These are phyloP conservation scores for Cremastinae sp. DNA, from an alignment of 2,888 invertebrate species.

Conservation along the genomic window DNA sequence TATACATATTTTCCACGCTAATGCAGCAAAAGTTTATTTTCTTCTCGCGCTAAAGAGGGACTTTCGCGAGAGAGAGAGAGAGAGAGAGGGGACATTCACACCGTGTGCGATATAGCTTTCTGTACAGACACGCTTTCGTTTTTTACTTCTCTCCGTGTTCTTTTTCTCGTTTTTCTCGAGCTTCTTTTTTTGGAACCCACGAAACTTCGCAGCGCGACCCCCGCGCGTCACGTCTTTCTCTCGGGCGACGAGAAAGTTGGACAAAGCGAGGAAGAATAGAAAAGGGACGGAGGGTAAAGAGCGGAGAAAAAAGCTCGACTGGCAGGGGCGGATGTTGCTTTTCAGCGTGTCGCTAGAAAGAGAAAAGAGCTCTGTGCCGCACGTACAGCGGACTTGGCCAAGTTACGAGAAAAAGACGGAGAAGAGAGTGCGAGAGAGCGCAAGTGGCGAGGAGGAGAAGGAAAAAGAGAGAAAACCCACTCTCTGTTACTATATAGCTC, in stretches of 20 bases:
- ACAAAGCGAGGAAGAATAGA: slow-evolving; percentile 55
- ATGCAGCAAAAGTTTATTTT: slow-evolving; percentile 10
- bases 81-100: no score
- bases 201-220: slow-evolving; percentile 45
- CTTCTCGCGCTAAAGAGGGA: slow-evolving; percentile 7
- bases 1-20: background rate
- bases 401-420: slow-evolving; percentile 2
- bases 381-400: no score
- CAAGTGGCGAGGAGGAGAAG: slow-evolving; percentile 15
- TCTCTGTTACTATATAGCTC: slow-evolving; percentile 55
- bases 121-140: slow-evolving; percentile 18
- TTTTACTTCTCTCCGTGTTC: slow-evolving; percentile 11
- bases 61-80: slow-evolving; percentile 20
- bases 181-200: slow-evolving; percentile 17
- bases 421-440: background rate
- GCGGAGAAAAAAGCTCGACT: slow-evolving; percentile 23
- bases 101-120: slow-evolving; percentile 11
- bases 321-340: slow-evolving; percentile 17
- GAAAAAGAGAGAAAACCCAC: slow-evolving; percentile 20
- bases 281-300: slow-evolving; percentile 22
- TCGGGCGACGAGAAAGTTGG: slow-evolving; percentile 51
- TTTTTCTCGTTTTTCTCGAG: background rate
- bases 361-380: slow-evolving; percentile 30
- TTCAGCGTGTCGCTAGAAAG: slow-evolving; percentile 40
- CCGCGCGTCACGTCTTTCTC: slow-evolving; percentile 43